Base-by-base conservation (phyloP, 2,888 invertebrate genomes). In the Antheraea assamensis region DNA sequence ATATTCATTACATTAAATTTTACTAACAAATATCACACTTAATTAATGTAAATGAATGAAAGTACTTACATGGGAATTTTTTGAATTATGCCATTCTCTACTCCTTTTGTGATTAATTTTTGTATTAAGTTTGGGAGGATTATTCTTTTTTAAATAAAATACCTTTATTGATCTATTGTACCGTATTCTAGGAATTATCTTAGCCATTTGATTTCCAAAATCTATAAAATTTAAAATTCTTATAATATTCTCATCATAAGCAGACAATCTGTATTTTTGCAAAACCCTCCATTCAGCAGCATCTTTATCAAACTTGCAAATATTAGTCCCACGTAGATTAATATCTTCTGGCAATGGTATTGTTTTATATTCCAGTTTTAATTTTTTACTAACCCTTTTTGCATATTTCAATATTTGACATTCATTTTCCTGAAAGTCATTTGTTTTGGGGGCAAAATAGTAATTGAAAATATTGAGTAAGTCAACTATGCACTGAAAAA, bases 381-480 rank as follows among this genome's bases (percentile, higher is more conserved):
- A 87, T 79, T 95, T 95, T 74, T 94, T 94, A 10, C 88, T 88
- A 64, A 92, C 76, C 78, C 81, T 83, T 80, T 85, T 90, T 2
- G 89, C 88, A 82, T 90, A 90, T 72, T 87, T 82, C 61, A 94
- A 79, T 72, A 93, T 81, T 74, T 88, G 85, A 72, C 86, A 88
- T n/a, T 88, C 84, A 8, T 79, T 82, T 71, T 82, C 80, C 58
- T 78, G 75, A 49, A 78, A 72, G 27, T 86, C 81, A 78, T 82
- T 83, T 70, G 68, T 78, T 78, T 90, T 90, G 55, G 87, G 82
- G 70, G 87, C 93, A 76, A 96, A 92, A 85, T 98, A 96, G 77
- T 96, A 95, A 81, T 97, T 96, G 76, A 98, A 95, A 79, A 98
- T 96, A 91, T 98, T 98, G 15, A 98, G 91, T 73, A 98, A 91